These are phyloP conservation scores for Cryptosula pallasiana DNA, from an alignment of 2,888 invertebrate genomes.

Conservation along the genomic window DNA sequence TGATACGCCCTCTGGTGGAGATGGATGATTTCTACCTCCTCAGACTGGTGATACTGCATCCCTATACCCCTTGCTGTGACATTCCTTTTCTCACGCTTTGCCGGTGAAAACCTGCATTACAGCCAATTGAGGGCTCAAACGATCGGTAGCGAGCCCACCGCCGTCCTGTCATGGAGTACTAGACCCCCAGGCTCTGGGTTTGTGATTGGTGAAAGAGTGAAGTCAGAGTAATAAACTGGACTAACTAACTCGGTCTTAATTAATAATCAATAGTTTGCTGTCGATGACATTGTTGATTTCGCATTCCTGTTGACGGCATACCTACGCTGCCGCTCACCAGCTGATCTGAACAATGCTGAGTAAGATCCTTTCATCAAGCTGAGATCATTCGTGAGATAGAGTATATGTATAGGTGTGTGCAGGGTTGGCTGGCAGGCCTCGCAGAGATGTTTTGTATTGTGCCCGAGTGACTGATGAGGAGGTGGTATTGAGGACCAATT, in stretches of 20 bases:
- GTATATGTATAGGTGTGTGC: not conserved
- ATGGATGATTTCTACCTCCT: too few species aligned
- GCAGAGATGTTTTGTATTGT: not conserved
- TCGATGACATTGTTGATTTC: not conserved
- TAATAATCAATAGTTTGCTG: not conserved
- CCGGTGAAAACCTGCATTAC: too few species aligned
- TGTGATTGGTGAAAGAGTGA: not conserved
- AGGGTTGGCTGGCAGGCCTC: not conserved
- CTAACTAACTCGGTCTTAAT: not conserved
- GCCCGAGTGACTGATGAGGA: not conserved
- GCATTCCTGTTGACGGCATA: not conserved
- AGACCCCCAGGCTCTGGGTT: not conserved
- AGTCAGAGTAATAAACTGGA: not conserved
- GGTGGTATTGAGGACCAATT: not conserved
- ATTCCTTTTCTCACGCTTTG: not conserved
- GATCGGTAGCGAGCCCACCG: too few species aligned
- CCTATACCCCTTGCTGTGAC: not conserved
- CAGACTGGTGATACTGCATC: too few species aligned
- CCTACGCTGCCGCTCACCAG: not conserved
- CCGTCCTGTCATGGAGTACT: not conserved
- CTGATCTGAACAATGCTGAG: too few species aligned
- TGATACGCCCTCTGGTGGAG: too few species aligned
- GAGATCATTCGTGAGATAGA: too few species aligned
- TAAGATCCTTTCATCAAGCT: too few species aligned
- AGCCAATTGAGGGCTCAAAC: too few species aligned